A percentile compares a stretch with the other conserved stretches of the same genome.
These are phyloP conservation scores for Cistogaster globosa DNA, from an alignment of 2,888 invertebrate genomes.

Conservation along the genomic window DNA sequence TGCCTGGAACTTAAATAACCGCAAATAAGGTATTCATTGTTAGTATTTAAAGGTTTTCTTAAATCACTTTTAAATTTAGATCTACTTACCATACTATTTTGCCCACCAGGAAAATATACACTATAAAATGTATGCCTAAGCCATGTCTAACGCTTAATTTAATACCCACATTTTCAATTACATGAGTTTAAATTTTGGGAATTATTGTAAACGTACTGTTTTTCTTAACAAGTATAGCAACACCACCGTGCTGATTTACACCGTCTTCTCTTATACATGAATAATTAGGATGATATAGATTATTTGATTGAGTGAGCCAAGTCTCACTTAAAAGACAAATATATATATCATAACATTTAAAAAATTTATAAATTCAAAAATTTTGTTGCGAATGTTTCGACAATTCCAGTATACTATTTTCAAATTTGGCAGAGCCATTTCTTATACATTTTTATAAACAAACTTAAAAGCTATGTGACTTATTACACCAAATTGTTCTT, in stretches of 20 bases:
- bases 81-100: neutral
- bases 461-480: constrained; percentile 26
- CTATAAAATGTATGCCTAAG: neutral
- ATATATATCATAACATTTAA: no score
- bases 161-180: constrained; percentile 1
- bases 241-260: constrained; percentile 14
- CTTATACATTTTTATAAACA: constrained; percentile 17
- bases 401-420: neutral
- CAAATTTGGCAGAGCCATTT: constrained; percentile 4
- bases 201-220: neutral
- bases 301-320: constrained; percentile 23
- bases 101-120: constrained; percentile 12
- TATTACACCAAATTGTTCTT: constrained; percentile 21
- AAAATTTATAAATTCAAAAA: neutral
- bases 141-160: neutral
- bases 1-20: neutral
- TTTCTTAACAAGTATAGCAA: constrained; percentile 32
- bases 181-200: constrained; percentile 12
- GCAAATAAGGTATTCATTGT: neutral
- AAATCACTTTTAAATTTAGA: constrained; percentile 3
- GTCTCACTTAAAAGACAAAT: no score
- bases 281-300: constrained; percentile 31
- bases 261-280: constrained; percentile 32
- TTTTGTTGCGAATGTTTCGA: neutral
- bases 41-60: neutral